Conservation (phyloP, 2,113 vertebrate species). For the Genyomyrus donnyi region DNA sequence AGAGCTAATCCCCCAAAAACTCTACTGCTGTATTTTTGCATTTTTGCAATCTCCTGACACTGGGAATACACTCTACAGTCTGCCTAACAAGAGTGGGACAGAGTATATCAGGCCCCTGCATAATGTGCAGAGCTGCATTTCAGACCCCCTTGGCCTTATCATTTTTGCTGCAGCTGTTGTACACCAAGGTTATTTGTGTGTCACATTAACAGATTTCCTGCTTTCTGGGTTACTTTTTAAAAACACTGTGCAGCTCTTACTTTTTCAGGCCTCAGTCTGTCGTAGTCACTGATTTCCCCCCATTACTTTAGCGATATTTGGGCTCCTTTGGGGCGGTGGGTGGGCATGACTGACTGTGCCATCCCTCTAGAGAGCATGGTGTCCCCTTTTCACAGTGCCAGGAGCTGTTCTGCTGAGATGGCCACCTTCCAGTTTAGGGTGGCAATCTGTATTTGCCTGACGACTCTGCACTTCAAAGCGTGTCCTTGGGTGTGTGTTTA, state of each 20-base stretch:
- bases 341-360: not conserved
- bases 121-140: not conserved
- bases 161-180: not conserved
- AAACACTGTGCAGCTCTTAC: not conserved
- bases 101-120: not conserved
- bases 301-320: not conserved
- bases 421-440: not conserved
- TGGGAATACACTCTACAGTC: not conserved
- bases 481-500: not conserved
- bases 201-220: not conserved
- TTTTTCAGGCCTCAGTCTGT: not conserved
- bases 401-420: not conserved
- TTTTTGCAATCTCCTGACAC: not conserved
- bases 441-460: not conserved
- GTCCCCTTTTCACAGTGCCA: not conserved
- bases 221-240: not conserved
- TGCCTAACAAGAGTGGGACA: not conserved
- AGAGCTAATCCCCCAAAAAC: not conserved
- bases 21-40: not conserved
- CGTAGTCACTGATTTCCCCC: not conserved
- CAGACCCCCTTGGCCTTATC: not conserved
- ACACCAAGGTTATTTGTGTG: not conserved
- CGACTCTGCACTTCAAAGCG: not conserved
- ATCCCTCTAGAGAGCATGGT: not conserved
- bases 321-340: not conserved